These are phyloP conservation scores for Protonemura montana DNA, from an alignment of 2,888 invertebrate genomes.

Conservation along the genomic window DNA sequence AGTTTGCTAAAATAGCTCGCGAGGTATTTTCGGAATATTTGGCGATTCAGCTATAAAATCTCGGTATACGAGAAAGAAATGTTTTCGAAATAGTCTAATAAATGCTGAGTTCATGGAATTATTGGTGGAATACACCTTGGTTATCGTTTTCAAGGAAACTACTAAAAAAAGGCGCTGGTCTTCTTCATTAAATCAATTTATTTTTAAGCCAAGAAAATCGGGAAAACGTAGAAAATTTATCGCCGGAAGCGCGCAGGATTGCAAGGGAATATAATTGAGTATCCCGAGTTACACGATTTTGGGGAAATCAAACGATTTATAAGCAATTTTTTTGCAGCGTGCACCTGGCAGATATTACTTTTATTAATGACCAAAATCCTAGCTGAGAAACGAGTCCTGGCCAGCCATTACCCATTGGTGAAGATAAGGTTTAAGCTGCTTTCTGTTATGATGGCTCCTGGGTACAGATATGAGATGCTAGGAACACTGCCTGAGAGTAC, in stretches of 20 bases:
- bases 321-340: background rate
- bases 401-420: background rate
- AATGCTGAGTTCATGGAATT: background rate
- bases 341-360: slow-evolving; percentile 4
- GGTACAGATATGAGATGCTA: background rate
- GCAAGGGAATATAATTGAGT: background rate
- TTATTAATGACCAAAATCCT: background rate
- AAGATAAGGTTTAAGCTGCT: background rate
- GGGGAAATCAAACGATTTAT: background rate
- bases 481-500: background rate
- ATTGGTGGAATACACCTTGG: background rate
- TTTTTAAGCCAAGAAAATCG: background rate
- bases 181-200: background rate
- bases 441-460: background rate
- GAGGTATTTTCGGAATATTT: background rate
- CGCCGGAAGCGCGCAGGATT: background rate
- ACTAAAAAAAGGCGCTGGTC: background rate
- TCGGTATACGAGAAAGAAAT: background rate
- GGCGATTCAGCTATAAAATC: background rate
- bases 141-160: no score
- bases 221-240: background rate
- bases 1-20: background rate
- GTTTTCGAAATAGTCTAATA: background rate
- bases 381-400: background rate
- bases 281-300: background rate